phyloP scores from a whole-genome alignment of 2,797 vertebrate species.

The Syngnathus rostellatus region DNA sequence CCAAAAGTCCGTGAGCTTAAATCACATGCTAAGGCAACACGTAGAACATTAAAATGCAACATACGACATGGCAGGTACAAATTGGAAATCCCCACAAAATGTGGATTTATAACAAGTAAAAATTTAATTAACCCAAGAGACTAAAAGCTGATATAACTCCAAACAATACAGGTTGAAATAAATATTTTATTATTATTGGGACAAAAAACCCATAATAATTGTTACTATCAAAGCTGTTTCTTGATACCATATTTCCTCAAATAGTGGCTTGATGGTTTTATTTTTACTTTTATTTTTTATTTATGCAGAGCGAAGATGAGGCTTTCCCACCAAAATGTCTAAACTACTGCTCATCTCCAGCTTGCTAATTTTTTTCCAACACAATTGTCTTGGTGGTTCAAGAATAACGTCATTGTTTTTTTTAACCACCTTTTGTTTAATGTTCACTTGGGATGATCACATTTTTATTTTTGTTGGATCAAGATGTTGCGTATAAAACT shows the following conservation, averaged over 20 bases:
- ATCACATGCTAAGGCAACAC: background rate
- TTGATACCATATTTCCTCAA: background rate
- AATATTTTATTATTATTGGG: background rate
- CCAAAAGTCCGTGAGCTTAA: background rate
- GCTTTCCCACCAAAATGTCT: no score
- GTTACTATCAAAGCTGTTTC: background rate
- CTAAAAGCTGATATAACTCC: background rate
- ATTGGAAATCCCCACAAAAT: background rate
- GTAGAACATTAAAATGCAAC: background rate
- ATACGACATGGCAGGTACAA: no score
- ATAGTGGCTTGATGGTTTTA: background rate
- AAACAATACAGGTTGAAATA: constrained; percentile 11
- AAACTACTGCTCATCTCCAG: no score
- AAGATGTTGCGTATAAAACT: background rate
- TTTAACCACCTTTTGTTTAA: background rate
- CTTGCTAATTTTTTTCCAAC: background rate
- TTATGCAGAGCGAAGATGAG: no score
- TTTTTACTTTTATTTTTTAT: background rate
- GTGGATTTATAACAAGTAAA: background rate
- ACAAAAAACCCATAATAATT: background rate
- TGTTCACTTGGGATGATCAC: background rate
- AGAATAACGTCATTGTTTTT: background rate
- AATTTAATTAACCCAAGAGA: background rate
- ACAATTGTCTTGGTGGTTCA: background rate
- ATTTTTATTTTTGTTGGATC: background rate